Base-by-base conservation (phyloP, 2,113 vertebrate genomes). In the Progne subis region DNA sequence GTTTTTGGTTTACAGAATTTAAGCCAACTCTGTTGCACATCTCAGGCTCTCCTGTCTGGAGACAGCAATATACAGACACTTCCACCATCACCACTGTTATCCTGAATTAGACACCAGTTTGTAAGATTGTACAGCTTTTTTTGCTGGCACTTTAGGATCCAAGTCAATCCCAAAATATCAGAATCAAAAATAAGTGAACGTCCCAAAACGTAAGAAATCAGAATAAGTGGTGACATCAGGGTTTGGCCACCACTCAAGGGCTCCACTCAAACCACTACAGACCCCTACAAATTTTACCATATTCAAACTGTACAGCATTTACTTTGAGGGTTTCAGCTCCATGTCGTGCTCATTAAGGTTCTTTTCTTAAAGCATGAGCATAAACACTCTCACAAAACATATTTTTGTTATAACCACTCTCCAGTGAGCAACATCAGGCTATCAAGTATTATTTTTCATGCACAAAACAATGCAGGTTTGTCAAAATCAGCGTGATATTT, bases 251-350 rank as follows among this genome's bases (percentile, higher is more conserved):
- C 43, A 21, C 37, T 77, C 28, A 37, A 56, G 37, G 37, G 64
- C 85, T n/a, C 52, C 37, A 37, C 37, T 37, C 37, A 37, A 37
- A 37, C 37, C 37, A 37, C 37, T 37, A 37, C 37, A 21, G 41
- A n/a, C 11, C 1, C 2, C 23, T 52, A 39, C 0, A 0, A 56
- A 11, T 10, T 81, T n/a, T 11, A 50, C 18, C 28, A 24, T n/a
- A 46, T 39, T 63, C 25, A 77, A 50, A 37, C 7, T 14, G 23
- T 80, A 65, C 0, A 0, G 8, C 34, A 29, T 47, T 82, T 72
- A 55, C 24, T 86, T 59, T 29, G 28, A 85, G 63, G 41, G n/a
- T 39, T 59, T 50, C 11, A 3, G 26, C 68, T 64, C 56, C 47
- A 29, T 8, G 12, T 53, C 14, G 13, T n/a, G 12, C 37, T 90